Evolutionary conservation across 1,140 invertebrate species (phyloP).

Genomic region (Teleogryllus occipitalis): DNA sequence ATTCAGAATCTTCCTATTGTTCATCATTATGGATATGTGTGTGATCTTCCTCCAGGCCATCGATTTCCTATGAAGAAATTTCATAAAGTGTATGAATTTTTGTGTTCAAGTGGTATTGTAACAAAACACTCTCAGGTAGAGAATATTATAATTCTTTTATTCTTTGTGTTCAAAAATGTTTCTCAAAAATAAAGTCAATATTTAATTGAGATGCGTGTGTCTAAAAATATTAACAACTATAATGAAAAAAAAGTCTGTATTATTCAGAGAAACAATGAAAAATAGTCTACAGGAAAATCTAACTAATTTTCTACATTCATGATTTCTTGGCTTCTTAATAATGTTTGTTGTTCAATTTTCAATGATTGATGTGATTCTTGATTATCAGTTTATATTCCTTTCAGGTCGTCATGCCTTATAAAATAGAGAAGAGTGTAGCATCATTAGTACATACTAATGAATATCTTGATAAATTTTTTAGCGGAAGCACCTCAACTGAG

Average conservation of each 20-base stretch:
- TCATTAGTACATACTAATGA: conserved; percentile 29
- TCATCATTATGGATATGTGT: conserved; percentile 34
- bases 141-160: not conserved
- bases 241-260: no score
- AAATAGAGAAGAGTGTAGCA: conserved; percentile 25
- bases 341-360: no score
- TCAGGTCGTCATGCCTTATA: conserved; percentile 29
- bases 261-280: no score
- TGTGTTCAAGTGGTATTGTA: conserved; percentile 31
- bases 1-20: conserved; percentile 31
- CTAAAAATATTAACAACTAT: no score
- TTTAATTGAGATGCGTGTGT: no score
- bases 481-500: conserved; percentile 28
- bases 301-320: no score
- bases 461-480: conserved; percentile 34
- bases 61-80: conserved; percentile 36
- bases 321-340: no score
- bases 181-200: no score
- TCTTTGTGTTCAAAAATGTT: not conserved
- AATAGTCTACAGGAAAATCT: no score
- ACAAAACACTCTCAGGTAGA: conserved; percentile 28
- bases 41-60: conserved; percentile 32
- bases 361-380: not conserved
- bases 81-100: conserved; percentile 30
- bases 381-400: conserved; percentile 11